phyloP scores from a whole-genome alignment of 2,113 vertebrate species.

The Lichenostomus cassidix region DNA sequence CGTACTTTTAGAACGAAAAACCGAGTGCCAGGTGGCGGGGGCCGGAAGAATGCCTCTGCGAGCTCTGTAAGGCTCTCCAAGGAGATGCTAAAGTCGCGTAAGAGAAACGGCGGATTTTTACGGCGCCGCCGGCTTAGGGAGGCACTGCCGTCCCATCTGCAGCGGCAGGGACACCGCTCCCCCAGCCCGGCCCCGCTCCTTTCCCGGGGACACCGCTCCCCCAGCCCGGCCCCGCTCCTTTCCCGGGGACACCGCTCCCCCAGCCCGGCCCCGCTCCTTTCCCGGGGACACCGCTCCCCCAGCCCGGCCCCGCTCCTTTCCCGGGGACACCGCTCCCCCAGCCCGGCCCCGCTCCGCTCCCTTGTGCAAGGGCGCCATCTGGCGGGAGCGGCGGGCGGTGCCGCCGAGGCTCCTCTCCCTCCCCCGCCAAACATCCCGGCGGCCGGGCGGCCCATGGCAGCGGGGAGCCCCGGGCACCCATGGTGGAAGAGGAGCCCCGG shows the following conservation, averaged over 20 bases:
- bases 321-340: not conserved
- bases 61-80: not conserved
- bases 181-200: not conserved
- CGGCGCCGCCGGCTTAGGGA: accelerated
- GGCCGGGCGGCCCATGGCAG: not conserved
- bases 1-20: not conserved
- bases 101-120: not conserved
- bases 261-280: too few species aligned
- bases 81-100: accelerated
- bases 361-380: constrained; percentile 74
- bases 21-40: too few species aligned
- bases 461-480: not conserved
- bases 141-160: accelerated
- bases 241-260: not conserved
- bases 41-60: too few species aligned
- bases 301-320: not conserved
- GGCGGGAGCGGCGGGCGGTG: not conserved
- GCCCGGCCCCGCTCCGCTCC: not conserved
- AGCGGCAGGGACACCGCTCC: not conserved
- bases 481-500: not conserved
- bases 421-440: accelerated
- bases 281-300: not conserved
- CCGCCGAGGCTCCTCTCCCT: too few species aligned
- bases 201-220: not conserved
- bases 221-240: not conserved